Base-by-base conservation (phyloP, 2,888 invertebrate genomes). In the Melanotus villosus region DNA sequence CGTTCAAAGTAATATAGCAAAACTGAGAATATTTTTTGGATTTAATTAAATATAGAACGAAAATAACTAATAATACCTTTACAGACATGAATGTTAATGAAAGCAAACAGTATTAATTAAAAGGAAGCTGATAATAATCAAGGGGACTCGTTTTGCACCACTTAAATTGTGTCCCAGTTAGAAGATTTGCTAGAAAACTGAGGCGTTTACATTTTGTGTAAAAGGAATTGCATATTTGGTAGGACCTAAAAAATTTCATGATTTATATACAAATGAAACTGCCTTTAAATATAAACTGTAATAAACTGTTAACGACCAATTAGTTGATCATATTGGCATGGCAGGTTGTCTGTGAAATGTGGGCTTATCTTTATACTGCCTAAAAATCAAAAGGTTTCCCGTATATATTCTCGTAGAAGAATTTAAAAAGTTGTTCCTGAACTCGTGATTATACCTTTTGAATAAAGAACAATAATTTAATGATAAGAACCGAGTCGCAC, bases 401-500 rank as follows among this genome's bases (percentile, higher is more conserved):
- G 21, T 2, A 2, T 4, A 47, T n/a, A 21, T 47, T 52, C 32
- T 19, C 7, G 1, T 23, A 18, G 32, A 52, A 32, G 32, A 32
- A 12, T 47, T 26, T 19, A 52, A 65, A 64, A 60, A 62, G 54
- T 65, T 60, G 59, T 60, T 57, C 54, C 62, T 52, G 60, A 70
- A 50, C 23, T 54, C 41, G 54, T 70, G 66, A 70, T 70, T 70
- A 70, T 70, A 72, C 71, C 70, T 75, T 76, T 74, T 74, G 75
- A 77, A 77, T 77, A 75, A 77, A 78, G 79, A 75, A 79, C 80
- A 82, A 83, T 82, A 82, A 82, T 79, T 80, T 77, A 77, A 80
- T 76, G 83, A 83, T 83, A 83, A 82, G 82, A 77, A 74, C 77
- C 73, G 78, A 74, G 75, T 78, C 77, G 77, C 77, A 78, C 78